These are phyloP conservation scores for Asarcornis scutulata DNA, from an alignment of 2,113 vertebrate species.

Conservation along the genomic window DNA sequence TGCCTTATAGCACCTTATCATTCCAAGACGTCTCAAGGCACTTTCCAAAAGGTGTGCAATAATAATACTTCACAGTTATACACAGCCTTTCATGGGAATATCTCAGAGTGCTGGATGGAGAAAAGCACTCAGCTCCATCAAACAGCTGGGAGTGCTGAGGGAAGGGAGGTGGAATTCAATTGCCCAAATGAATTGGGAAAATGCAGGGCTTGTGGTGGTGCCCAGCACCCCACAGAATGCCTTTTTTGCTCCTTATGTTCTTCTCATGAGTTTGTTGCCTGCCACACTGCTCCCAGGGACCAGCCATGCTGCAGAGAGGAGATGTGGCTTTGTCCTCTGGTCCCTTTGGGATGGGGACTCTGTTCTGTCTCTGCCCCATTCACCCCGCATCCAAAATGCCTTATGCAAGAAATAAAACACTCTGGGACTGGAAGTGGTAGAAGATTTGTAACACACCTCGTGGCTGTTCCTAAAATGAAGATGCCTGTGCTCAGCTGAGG, in stretches of 20 bases:
- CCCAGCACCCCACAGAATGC: not conserved
- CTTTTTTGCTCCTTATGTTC: not conserved
- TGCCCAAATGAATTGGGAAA: not conserved
- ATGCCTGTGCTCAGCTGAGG: not conserved
- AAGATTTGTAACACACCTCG: not conserved
- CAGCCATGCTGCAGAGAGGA: not conserved
- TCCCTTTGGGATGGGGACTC: not conserved
- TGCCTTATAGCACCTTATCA: constrained; percentile 69
- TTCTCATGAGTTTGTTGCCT: not conserved
- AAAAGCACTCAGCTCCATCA: constrained; percentile 24
- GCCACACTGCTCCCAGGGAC: accelerated
- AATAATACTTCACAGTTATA: constrained; percentile 69
- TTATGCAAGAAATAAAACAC: not conserved
- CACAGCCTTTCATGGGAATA: constrained; percentile 39
- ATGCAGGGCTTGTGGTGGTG: not conserved
- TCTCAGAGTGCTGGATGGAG: constrained; percentile 8
- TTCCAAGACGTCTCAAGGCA: constrained; percentile 66
- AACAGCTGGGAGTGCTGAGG: not conserved
- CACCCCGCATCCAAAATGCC: accelerated
- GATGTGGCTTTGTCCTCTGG: not conserved
- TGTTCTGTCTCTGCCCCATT: not conserved
- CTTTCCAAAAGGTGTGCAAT: constrained; percentile 72
- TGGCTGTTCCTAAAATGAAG: not conserved
- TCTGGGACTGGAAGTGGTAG: not conserved
- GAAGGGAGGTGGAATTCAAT: not conserved